Evolutionary conservation across 2,113 vertebrate species (phyloP).

Genomic region (Microcebus tavaratra): DNA sequence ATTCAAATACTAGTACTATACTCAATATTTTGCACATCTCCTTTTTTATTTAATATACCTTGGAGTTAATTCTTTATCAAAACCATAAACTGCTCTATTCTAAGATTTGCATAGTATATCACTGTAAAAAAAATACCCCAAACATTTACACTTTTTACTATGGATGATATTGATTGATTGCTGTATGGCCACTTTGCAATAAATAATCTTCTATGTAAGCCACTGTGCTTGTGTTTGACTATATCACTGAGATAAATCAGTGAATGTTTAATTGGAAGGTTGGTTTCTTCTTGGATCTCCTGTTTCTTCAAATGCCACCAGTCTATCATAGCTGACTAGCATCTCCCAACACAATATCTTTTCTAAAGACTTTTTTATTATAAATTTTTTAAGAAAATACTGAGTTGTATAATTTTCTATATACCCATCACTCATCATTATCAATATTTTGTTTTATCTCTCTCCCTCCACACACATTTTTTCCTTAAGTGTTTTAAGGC

Average conservation of each 20-base stretch:
- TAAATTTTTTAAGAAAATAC: neutral
- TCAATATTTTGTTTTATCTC: neutral
- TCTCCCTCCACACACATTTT: neutral
- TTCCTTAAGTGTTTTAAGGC: neutral
- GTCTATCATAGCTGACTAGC: neutral
- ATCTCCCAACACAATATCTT: neutral
- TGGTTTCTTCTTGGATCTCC: neutral
- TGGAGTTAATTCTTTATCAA: neutral
- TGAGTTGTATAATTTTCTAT: neutral
- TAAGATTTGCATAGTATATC: neutral
- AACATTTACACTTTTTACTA: neutral
- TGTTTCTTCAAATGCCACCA: neutral
- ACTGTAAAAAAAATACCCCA: neutral
- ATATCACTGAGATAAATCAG: neutral
- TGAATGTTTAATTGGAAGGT: neutral
- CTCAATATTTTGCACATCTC: neutral
- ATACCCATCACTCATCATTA: neutral
- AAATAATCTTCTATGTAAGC: neutral
- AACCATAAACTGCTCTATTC: neutral
- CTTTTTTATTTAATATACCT: neutral
- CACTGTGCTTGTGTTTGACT: neutral
- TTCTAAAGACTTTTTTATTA: neutral
- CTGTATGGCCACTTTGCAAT: neutral
- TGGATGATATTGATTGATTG: neutral
- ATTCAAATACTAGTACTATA: neutral